Evolutionary conservation across 1,140 invertebrate species (phyloP).

Genomic region (Phymorhynchus buccinoides): DNA sequence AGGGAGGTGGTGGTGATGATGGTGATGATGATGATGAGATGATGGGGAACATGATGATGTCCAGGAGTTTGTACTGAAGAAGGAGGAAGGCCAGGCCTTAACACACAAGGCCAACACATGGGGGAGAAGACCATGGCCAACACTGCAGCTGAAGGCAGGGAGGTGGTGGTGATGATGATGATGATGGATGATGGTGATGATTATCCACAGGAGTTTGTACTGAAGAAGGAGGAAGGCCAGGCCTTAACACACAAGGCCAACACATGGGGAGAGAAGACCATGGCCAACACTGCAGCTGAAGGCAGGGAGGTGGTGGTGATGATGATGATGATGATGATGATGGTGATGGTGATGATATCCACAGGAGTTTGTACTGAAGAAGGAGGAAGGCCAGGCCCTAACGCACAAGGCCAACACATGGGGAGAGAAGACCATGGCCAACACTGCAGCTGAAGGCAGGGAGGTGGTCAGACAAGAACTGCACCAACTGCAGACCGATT

Average conservation of each 20-base stretch:
- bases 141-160: conserved; percentile 89
- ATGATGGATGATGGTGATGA: too few relatives aligned
- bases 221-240: conserved; percentile 90
- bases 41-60: not conserved
- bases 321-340: too few relatives aligned
- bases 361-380: conserved; percentile 80
- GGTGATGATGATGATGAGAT: too few relatives aligned
- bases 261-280: conserved; percentile 93
- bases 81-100: conserved; percentile 92
- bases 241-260: conserved; percentile 90
- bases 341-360: not conserved
- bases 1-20: too few relatives aligned
- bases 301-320: conserved; percentile 90
- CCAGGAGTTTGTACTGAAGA: conserved; percentile 80
- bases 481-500: conserved; percentile 88
- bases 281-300: conserved; percentile 89
- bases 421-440: conserved; percentile 93
- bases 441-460: conserved; percentile 90
- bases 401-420: conserved; percentile 92
- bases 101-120: conserved; percentile 92
- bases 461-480: conserved; percentile 89
- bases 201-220: conserved; percentile 81
- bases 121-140: conserved; percentile 95
- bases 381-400: conserved; percentile 92
- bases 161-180: too few relatives aligned